phyloP scores from a whole-genome alignment of 2,113 vertebrate species.

The Platysternon megacephalum region DNA sequence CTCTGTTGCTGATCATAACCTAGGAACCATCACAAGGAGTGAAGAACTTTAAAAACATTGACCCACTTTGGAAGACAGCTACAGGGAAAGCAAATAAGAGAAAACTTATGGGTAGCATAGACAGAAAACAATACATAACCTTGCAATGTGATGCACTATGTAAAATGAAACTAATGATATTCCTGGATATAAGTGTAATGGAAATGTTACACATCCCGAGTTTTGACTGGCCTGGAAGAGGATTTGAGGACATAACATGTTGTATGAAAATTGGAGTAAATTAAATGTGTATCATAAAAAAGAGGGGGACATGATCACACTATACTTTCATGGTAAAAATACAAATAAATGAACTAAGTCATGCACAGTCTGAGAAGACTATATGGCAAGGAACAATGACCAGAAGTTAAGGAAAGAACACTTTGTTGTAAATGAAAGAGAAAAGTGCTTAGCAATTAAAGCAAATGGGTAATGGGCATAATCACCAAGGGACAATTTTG shows the following conservation, averaged over 20 bases:
- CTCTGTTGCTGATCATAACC: neutral
- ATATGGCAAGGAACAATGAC: neutral
- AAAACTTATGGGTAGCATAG: neutral
- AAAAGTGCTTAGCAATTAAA: neutral
- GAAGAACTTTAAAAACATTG: neutral
- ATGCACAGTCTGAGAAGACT: rapidly evolving
- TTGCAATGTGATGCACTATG: neutral
- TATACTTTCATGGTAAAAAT: neutral
- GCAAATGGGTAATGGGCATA: neutral
- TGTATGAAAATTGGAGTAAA: neutral
- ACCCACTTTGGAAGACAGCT: neutral
- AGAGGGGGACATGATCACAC: neutral
- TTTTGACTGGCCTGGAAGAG: neutral
- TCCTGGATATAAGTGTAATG: neutral
- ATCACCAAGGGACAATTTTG: neutral
- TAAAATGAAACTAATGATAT: neutral
- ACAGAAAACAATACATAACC: neutral
- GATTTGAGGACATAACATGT: neutral
- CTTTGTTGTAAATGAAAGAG: neutral
- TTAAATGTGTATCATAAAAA: neutral
- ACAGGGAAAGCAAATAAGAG: neutral
- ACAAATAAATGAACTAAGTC: neutral
- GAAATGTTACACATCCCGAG: neutral
- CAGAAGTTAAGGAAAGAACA: neutral
- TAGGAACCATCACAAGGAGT: neutral